Conservation (phyloP, 2,888 invertebrate genomes). For the Diarsia dahlii region DNA sequence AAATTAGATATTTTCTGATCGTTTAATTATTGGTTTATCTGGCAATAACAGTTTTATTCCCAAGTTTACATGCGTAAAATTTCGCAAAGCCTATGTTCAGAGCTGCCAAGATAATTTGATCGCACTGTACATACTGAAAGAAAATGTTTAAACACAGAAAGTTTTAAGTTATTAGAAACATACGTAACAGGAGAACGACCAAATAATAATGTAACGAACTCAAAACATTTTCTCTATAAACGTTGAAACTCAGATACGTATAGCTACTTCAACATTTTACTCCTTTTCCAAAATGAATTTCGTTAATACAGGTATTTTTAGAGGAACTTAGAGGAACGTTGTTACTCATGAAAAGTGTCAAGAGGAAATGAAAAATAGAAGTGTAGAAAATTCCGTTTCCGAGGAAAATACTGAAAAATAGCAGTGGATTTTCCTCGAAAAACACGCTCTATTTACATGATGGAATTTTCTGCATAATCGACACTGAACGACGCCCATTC, state of each 20-base stretch:
- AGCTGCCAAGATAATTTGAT: no score
- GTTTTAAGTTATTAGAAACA: not conserved
- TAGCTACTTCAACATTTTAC: conserved; percentile 2
- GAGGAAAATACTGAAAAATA: not conserved
- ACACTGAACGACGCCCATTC: not conserved
- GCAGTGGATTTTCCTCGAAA: not conserved
- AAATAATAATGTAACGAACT: not conserved
- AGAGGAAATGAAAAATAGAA: not conserved
- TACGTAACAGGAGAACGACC: not conserved
- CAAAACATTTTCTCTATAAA: not conserved
- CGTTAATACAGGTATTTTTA: conserved; percentile 16
- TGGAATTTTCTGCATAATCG: not conserved
- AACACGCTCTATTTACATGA: not conserved
- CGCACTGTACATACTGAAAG: not conserved
- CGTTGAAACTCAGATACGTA: not conserved
- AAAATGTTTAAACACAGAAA: not conserved
- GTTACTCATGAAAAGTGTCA: conserved; percentile 1
- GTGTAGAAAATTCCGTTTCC: not conserved
- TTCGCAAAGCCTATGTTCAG: no score
- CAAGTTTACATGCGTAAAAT: no score
- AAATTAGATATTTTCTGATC: no score
- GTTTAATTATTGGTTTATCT: no score
- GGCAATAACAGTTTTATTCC: no score
- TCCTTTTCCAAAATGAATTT: not conserved
- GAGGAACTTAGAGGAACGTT: not conserved